Base-by-base conservation (phyloP, 1,140 invertebrate genomes). In the Homalodisca vitripennis region DNA sequence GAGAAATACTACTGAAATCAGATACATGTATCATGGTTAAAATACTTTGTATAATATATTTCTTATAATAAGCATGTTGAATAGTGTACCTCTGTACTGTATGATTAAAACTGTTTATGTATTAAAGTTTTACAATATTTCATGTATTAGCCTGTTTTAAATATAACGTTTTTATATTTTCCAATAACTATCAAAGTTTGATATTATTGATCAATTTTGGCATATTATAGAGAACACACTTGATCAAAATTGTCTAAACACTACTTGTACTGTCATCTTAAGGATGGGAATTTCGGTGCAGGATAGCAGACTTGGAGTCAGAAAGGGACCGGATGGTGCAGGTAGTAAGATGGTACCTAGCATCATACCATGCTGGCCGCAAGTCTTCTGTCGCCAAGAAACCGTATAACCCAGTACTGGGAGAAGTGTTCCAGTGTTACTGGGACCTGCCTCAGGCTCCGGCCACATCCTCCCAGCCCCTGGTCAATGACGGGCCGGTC, bases 391-490 rank as follows among this genome's bases (percentile, higher is more conserved):
- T 98, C 1, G 93, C 96, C 65, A 98, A 98, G 79, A 98, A 99
- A 80, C 96, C 97, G 0, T 98, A 98, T 79, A 99, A 98, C 84
- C 97, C 97, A 6, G 92, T 98, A 71, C 81, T 98, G 71, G 97
- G 97, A 0, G 97, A 99, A 82, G 86, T 94, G 41, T 98, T 98
- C 80, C 86, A 90, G 53, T 98, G 95, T 81, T 86, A 92, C 78
- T 95, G 93, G 92, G 87, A 93, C 75, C 77, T 93, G 68, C 80
- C 83, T 20, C 60, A 26, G 27, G 24, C 26, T 64, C 64, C 17
- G 13, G 31, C 22, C 26, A 30, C 24, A 2, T 51, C n/a, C 20
- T 41, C 32, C 34, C 32, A 72, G 20, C 70, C 73, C 6, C 71
- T 80, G 53, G 87, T 89, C 3, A 79, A 80, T 24, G 91, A 93